Percentiles rank a stretch among this genome's conserved stretches.
These are phyloP conservation scores for Alouatta palliata DNA, from an alignment of 2,113 vertebrate species.

Conservation along the genomic window DNA sequence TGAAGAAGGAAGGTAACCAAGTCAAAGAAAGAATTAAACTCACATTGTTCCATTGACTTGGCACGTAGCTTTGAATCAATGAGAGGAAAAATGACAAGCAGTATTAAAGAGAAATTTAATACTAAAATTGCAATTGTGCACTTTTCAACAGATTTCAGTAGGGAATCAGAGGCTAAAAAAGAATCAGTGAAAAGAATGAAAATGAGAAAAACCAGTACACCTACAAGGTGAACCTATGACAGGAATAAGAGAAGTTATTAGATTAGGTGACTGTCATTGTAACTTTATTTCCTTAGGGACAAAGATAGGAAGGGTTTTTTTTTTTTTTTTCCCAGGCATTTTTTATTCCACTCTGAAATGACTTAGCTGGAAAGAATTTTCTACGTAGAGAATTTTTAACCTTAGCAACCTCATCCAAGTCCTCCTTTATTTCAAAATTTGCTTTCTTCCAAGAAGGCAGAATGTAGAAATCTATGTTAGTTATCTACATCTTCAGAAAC, in stretches of 20 bases:
- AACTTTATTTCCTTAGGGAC: constrained; percentile 46
- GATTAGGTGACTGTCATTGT: constrained; percentile 2
- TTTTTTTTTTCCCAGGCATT: not conserved
- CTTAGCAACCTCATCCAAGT: not conserved
- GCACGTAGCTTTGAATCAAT: constrained; percentile 24
- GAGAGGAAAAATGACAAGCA: constrained; percentile 54
- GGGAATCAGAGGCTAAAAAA: not conserved
- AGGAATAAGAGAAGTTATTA: constrained; percentile 42
- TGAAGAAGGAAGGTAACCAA: constrained; percentile 52
- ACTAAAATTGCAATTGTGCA: constrained; percentile 47
- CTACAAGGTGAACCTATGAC: not conserved
- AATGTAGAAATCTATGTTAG: not conserved
- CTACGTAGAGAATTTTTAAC: constrained; percentile 17
- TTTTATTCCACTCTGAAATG: not conserved
- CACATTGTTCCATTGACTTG: constrained; percentile 64
- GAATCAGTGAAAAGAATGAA: not conserved
- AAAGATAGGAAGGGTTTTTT: constrained; percentile 47
- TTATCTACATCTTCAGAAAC: not conserved
- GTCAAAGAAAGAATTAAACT: constrained; percentile 63
- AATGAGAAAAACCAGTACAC: constrained; percentile 20
- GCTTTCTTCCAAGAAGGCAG: not conserved
- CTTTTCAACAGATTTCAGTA: constrained; percentile 53
- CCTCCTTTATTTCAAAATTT: not conserved
- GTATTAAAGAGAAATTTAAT: constrained; percentile 46
- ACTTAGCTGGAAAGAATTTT: constrained; percentile 27